Base-by-base conservation (phyloP, 2,113 vertebrate species). In the Corydoras maculifer region DNA sequence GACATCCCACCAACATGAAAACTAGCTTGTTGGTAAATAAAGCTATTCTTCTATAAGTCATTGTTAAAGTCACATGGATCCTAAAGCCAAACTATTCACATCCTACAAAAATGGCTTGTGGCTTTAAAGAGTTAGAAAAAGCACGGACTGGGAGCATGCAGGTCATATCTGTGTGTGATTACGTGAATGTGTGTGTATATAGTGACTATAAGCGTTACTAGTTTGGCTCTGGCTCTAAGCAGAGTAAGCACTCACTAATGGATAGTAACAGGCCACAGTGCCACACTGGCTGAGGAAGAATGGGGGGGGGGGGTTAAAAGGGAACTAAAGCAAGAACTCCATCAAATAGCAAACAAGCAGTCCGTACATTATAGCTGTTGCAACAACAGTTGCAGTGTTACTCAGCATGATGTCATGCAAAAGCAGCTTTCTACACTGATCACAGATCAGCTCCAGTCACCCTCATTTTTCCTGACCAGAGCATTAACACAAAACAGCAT, bases 71-170 rank as follows among this genome's bases (percentile, higher is more conserved):
- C 74, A 78, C 65, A 79, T 84, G 79, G 72, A 71, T 73, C 76
- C 82, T 80, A 84, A 84, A 75, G 75, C 76, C 78, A 65, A 78
- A 75, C 73, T 73, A 81, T 83, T 84, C 78, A 80, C 83, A 74
- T 62, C 77, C 62, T 78, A 84, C 65, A 67, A 78, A 83, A 73
- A 84, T 82, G 80, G 69, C 69, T 70, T 69, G 62, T 75, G 73
- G 65, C 68, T 79, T 75, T 71, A 72, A 76, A 77, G 75, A 71
- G 72, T 73, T 75, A 75, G 72, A 76, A 74, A 76, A 77, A 59
- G 74, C 77, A 51, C 65, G 58, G 69, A 84, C 78, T 25, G 63
- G 75, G 70, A 75, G 73, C 79, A 83, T 85, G 85, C 81, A 82
- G 60, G 65, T 68, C 57, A 32, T 72, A 18, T 60, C 1, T 55